These are phyloP conservation scores for Crenichthys baileyi DNA, from an alignment of 2,797 vertebrate species.

Conservation along the genomic window DNA sequence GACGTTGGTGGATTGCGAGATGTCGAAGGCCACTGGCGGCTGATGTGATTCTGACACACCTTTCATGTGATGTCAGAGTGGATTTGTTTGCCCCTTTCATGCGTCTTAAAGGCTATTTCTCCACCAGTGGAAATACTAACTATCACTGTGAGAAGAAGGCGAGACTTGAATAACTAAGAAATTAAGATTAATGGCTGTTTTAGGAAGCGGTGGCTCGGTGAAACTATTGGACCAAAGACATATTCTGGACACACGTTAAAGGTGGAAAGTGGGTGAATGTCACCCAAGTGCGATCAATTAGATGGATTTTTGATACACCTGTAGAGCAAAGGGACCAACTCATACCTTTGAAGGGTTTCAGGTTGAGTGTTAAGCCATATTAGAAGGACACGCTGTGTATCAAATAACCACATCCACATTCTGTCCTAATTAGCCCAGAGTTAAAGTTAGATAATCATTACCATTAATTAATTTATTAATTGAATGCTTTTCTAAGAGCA, in stretches of 20 bases:
- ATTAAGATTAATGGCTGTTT: constrained; percentile 82
- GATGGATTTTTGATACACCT: constrained; percentile 59
- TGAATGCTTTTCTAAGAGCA: too few species aligned
- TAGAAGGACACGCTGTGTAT: neutral
- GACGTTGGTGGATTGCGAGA: constrained; percentile 80
- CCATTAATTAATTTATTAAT: neutral
- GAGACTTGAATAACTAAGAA: constrained; percentile 63
- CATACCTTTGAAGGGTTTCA: neutral
- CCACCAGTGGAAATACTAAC: constrained; percentile 74
- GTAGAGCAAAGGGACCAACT: neutral
- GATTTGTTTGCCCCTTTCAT: too few species aligned
- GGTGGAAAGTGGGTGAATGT: constrained; percentile 62
- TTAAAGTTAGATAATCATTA: neutral
- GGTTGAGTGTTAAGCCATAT: neutral
- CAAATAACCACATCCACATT: neutral
- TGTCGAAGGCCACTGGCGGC: constrained; percentile 77
- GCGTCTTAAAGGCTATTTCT: constrained; percentile 81
- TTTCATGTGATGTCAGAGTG: constrained; percentile 68
- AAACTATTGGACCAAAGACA: too few species aligned
- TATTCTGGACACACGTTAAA: constrained; percentile 63
- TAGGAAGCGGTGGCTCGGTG: too few species aligned
- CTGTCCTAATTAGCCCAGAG: neutral
- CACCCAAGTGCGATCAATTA: constrained; percentile 64
- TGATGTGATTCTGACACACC: constrained; percentile 81
- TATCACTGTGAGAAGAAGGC: constrained; percentile 69